Evolutionary conservation across 2,797 vertebrate genomes (phyloP), one percentile per base, ranked within the genome.

Genomic region (Hoplostethus atlanticus): DNA sequence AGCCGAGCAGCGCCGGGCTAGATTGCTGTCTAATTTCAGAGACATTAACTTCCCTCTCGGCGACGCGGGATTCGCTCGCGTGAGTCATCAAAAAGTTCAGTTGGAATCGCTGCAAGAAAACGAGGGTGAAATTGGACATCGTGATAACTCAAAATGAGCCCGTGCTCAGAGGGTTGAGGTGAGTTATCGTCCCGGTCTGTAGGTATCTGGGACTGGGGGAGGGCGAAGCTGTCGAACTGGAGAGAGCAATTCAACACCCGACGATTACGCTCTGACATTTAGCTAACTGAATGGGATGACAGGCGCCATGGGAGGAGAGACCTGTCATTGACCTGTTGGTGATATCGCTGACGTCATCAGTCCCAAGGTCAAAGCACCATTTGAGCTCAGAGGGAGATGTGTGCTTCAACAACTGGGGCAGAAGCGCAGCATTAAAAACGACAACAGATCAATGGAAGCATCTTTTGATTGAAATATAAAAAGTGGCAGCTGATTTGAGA

Each of bases 11-110:
- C 71, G 87, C 38, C 4, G 71, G 36, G 69, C 59, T 58, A 16
- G 74, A 71, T 65, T 8, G 69, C 85, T 51, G 83, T 72, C 81
- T 87, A 69, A 85, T 83, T 85, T 84, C 84, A 76, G 70, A 71
- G 61, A 72, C 58, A 84, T 80, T 77, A 75, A 77, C 83, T 83
- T 82, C 77, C 85, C 79, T 72, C 76, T 21, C 63, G 59, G 71
- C 78, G 63, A 60, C 7, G 54, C 66, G 61, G 66, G 77, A 76
- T 76, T 87, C 82, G 71, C 67, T 84, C 66, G 64, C 63, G 77
- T 84, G 79, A 76, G 63, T 72, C 76, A 67, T 90, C 73, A 5
- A 69, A 79, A 81, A 57, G 17, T 74, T 75, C 59, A 81, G 31
- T 34, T 64, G 16, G 57, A 84, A 64, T 34, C 68, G 58, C 71